Evolutionary conservation across 2,888 invertebrate species (phyloP).

Genomic region (Polymixis lichenea): DNA sequence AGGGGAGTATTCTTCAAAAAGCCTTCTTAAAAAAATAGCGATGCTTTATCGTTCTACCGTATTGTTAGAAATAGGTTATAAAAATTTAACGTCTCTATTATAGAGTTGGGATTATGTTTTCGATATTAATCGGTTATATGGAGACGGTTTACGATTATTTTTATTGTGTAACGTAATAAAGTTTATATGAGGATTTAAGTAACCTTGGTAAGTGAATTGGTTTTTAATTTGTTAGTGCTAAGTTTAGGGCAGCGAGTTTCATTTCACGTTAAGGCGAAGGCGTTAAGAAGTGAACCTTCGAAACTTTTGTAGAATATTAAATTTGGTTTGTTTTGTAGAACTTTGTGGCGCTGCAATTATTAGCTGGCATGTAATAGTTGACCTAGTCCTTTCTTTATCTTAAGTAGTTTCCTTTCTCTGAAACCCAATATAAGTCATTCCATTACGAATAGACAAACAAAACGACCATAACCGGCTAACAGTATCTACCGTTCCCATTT

Average conservation of each 20-base stretch:
- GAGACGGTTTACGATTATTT: constrained; percentile 61
- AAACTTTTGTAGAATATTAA: constrained; percentile 20
- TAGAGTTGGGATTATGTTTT: constrained; percentile 63
- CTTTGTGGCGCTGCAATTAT: constrained; percentile 30
- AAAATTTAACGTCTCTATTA: constrained; percentile 71
- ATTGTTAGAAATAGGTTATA: constrained; percentile 66
- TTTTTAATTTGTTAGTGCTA: constrained; percentile 36
- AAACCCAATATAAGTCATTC: constrained; percentile 27
- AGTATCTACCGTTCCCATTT: constrained; percentile 18
- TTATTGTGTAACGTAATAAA: constrained; percentile 58
- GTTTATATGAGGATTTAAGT: constrained; percentile 53
- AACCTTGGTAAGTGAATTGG: constrained; percentile 36
- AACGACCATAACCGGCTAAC: background rate
- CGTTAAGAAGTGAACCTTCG: constrained; percentile 6
- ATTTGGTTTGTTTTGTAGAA: constrained; percentile 11
- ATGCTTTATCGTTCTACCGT: constrained; percentile 43
- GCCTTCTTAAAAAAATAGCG: constrained; percentile 44
- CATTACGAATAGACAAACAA: constrained; percentile 17
- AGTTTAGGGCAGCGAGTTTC: constrained; percentile 1
- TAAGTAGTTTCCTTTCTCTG: constrained; percentile 17
- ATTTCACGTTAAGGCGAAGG: constrained; percentile 4
- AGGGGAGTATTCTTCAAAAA: constrained; percentile 69
- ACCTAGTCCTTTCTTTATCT: constrained; percentile 6
- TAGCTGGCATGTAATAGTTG: constrained; percentile 22
- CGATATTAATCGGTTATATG: constrained; percentile 61